Conservation (phyloP, 2,113 vertebrate species). For the Callipepla californica region DNA sequence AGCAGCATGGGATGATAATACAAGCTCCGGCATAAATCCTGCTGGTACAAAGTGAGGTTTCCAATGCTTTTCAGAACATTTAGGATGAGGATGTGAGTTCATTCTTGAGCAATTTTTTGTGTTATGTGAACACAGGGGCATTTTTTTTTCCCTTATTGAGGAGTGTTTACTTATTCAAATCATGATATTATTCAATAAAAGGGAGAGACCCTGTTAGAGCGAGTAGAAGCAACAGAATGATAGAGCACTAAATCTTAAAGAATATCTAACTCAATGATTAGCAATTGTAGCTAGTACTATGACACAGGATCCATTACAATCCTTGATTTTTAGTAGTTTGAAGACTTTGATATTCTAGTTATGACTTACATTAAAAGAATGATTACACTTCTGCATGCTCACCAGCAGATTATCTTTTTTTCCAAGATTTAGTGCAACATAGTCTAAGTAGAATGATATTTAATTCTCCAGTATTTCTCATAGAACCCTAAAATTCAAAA, state of each 20-base stretch:
- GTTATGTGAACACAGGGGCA: accelerated
- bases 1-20: not conserved
- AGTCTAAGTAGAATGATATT: not conserved
- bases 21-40: not conserved
- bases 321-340: not conserved
- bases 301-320: not conserved
- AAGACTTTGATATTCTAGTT: not conserved
- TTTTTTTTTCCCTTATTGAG: not conserved
- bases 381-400: not conserved
- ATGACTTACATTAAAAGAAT: not conserved
- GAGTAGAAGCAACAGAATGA: not conserved
- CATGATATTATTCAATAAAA: not conserved
- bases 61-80: not conserved
- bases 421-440: not conserved
- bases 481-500: no score
- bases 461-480: not conserved
- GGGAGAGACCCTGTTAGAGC: not conserved
- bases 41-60: not conserved
- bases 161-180: not conserved
- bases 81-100: not conserved
- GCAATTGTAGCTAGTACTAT: not conserved
- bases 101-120: not conserved
- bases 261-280: not conserved
- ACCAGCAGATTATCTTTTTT: not conserved
- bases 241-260: not conserved